These are phyloP conservation scores for Cyanoliseus patagonus DNA, from an alignment of 2,113 vertebrate species.

Conservation along the genomic window DNA sequence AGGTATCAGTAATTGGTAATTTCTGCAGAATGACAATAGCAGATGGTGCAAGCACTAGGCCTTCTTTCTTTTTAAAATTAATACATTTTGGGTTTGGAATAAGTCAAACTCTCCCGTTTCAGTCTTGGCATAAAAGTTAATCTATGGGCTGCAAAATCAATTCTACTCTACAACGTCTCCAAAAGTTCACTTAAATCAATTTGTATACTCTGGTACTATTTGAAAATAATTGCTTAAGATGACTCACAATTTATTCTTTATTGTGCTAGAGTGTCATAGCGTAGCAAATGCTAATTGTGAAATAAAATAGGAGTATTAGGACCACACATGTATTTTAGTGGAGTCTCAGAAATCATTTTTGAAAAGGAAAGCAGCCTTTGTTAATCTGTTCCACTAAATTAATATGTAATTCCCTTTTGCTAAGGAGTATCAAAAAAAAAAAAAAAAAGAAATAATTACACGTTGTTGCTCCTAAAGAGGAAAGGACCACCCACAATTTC, in stretches of 20 bases:
- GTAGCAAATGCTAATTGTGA: slow-evolving; percentile 17
- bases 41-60: neutral
- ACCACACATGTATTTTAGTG: neutral
- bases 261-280: neutral
- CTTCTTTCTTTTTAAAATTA: slow-evolving; percentile 23
- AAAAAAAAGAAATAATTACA: neutral
- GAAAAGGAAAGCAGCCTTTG: neutral
- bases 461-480: neutral
- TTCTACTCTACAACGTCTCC: slow-evolving; percentile 58
- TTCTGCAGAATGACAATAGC: neutral
- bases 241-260: neutral
- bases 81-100: slow-evolving; percentile 44
- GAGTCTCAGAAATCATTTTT: neutral
- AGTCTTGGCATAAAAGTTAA: slow-evolving; percentile 66
- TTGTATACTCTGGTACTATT: slow-evolving; percentile 46
- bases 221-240: slow-evolving; percentile 60
- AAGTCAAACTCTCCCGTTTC: slow-evolving; percentile 23
- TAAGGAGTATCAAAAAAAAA: neutral
- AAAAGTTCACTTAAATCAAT: slow-evolving; percentile 78
- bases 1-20: neutral
- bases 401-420: neutral
- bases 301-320: slow-evolving; percentile 49
- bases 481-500: slow-evolving; percentile 28
- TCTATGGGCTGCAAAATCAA: slow-evolving; percentile 61
- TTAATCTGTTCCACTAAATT: neutral